Conservation (phyloP, 2,797 vertebrate species). For the Phylloscopus collybita region DNA sequence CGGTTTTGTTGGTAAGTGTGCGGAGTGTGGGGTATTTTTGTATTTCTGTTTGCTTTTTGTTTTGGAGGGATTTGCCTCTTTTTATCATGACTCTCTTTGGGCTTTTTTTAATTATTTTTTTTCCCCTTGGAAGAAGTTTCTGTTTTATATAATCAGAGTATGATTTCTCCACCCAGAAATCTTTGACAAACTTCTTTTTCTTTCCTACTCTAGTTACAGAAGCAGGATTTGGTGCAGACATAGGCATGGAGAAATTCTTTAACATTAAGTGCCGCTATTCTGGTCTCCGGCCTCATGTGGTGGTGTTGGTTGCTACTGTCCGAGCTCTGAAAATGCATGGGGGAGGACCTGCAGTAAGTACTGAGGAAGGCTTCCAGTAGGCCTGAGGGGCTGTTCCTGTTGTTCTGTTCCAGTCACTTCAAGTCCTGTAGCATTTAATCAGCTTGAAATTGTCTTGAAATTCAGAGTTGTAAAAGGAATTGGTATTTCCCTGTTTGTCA, state of each 20-base stretch:
- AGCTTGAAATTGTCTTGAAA: neutral
- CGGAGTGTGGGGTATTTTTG: neutral
- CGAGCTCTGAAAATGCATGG: slow-evolving; percentile 98
- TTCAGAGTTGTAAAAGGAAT: neutral
- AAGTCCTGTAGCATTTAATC: neutral
- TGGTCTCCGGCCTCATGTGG: slow-evolving; percentile 92
- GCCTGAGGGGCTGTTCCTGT: neutral
- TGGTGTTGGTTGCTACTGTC: slow-evolving; percentile 94
- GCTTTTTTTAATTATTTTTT: neutral
- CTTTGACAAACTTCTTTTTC: neutral
- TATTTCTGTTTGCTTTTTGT: neutral
- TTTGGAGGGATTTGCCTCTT: neutral
- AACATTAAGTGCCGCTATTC: slow-evolving; percentile 98
- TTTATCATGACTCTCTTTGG: neutral
- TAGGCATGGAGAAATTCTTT: slow-evolving; percentile 99
- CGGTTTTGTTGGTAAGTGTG: slow-evolving; percentile 91
- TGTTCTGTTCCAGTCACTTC: neutral
- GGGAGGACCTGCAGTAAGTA: slow-evolving; percentile 90
- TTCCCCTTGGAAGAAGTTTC: neutral
- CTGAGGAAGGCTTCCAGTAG: neutral
- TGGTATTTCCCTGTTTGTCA: neutral
- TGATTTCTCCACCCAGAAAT: neutral
- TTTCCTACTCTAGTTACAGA: slow-evolving; percentile 87
- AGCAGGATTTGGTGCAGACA: slow-evolving; percentile 97
- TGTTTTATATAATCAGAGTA: neutral